phyloP scores from a whole-genome alignment of 1,140 invertebrate genomes.

The Mamestra configurata region DNA sequence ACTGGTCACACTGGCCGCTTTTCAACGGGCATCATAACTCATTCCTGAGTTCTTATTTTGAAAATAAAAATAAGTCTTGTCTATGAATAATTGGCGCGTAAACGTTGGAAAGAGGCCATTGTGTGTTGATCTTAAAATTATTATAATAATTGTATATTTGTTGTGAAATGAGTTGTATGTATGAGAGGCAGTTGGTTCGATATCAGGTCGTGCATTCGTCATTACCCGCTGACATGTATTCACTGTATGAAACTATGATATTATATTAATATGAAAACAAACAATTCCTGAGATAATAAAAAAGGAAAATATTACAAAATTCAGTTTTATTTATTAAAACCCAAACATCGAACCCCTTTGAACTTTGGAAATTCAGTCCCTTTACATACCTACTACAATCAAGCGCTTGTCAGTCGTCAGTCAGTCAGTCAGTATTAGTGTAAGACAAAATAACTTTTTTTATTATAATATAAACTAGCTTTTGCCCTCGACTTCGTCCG shows the following conservation, averaged over 20 bases:
- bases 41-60: background rate
- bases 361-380: too few species aligned
- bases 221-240: conserved; percentile 81
- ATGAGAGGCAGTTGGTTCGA: conserved; percentile 60
- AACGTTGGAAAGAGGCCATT: conserved; percentile 18
- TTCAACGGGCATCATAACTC: conserved; percentile 38
- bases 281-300: conserved; percentile 85
- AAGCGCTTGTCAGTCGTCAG: too few species aligned
- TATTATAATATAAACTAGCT: too few species aligned
- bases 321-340: conserved; percentile 68
- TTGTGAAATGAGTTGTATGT: conserved; percentile 48
- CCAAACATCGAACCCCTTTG: background rate
- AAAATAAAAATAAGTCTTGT: background rate
- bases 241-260: conserved; percentile 83
- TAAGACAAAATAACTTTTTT: too few species aligned
- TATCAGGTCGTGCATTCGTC: conserved; percentile 75
- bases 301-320: conserved; percentile 80
- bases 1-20: conserved; percentile 59
- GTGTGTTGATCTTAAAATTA: conserved; percentile 22
- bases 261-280: conserved; percentile 83
- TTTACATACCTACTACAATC: too few species aligned
- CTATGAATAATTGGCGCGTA: background rate
- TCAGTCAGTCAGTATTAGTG: too few species aligned
- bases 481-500: too few species aligned
- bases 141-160: conserved; percentile 51